These are phyloP conservation scores for Panonychus citri DNA, from an alignment of 1,140 invertebrate species.

Conservation along the genomic window DNA sequence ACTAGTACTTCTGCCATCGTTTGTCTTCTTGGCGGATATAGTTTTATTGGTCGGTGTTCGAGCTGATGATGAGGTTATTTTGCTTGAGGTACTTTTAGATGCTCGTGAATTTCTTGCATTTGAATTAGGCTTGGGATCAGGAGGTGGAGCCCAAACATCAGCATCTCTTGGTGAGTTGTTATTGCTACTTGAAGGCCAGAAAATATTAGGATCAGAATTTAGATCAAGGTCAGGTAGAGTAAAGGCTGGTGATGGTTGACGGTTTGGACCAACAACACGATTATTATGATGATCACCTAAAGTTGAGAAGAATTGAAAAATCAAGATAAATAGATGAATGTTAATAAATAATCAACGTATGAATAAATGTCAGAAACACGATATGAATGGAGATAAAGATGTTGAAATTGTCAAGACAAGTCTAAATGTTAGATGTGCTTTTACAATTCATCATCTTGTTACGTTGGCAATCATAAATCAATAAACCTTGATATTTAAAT, in stretches of 20 bases:
- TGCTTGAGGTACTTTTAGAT: too few relatives aligned
- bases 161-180: not conserved
- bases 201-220: conserved; percentile 34
- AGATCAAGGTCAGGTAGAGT: conserved; percentile 13
- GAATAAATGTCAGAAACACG: too few relatives aligned
- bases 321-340: too few relatives aligned
- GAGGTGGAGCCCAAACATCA: not conserved
- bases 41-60: too few relatives aligned
- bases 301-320: not conserved
- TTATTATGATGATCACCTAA: conserved; percentile 33
- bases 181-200: not conserved
- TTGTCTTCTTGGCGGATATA: too few relatives aligned
- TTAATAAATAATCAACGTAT: not conserved
- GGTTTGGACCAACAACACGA: conserved; percentile 16
- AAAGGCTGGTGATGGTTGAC: not conserved
- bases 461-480: not conserved
- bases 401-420: too few relatives aligned
- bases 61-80: too few relatives aligned
- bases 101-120: not conserved
- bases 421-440: too few relatives aligned
- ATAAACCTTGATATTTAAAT: too few relatives aligned
- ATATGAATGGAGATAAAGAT: too few relatives aligned
- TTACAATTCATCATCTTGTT: not conserved
- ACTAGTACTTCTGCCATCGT: too few relatives aligned
- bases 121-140: not conserved